Percentiles rank a stretch among this genome's conserved stretches.
phyloP scores from a whole-genome alignment of 2,888 invertebrate species.

The Leptinotarsa haldemani region DNA sequence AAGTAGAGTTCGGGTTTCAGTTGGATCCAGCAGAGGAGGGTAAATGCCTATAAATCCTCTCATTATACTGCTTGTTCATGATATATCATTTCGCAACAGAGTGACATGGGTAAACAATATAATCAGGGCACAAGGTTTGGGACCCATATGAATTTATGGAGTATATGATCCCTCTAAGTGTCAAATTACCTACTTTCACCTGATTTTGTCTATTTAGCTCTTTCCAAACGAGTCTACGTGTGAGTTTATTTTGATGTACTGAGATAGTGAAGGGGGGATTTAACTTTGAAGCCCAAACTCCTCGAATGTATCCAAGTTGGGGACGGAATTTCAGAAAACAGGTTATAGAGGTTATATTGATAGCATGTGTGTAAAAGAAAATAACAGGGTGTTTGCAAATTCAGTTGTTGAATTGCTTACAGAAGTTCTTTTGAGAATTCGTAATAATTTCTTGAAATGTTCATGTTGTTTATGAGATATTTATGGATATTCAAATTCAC shows the following conservation, averaged over 20 bases:
- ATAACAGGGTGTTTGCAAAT: no score
- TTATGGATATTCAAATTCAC: no score
- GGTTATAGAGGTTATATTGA: no score
- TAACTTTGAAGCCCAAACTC: no score
- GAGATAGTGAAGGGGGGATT: background rate
- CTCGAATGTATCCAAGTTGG: no score
- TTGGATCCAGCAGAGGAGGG: conserved; percentile 14
- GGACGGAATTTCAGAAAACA: no score
- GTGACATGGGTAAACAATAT: conserved; percentile 44
- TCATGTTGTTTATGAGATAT: no score
- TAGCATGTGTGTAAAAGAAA: no score
- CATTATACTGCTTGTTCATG: conserved; percentile 34
- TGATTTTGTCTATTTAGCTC: background rate
- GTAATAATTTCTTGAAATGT: no score
- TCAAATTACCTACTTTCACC: conserved; percentile 35
- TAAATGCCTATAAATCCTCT: conserved; percentile 34
- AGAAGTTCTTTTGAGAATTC: no score
- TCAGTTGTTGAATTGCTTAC: no score
- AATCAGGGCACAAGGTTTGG: conserved; percentile 42
- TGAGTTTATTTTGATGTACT: background rate
- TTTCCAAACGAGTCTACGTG: background rate
- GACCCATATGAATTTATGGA: conserved; percentile 42
- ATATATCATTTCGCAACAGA: conserved; percentile 36
- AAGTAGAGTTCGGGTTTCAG: background rate
- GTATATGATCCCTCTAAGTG: conserved; percentile 41